Evolutionary conservation across 1,140 invertebrate species (phyloP), one percentile per base, ranked within the genome.

Genomic region (Nomia melanderi): DNA sequence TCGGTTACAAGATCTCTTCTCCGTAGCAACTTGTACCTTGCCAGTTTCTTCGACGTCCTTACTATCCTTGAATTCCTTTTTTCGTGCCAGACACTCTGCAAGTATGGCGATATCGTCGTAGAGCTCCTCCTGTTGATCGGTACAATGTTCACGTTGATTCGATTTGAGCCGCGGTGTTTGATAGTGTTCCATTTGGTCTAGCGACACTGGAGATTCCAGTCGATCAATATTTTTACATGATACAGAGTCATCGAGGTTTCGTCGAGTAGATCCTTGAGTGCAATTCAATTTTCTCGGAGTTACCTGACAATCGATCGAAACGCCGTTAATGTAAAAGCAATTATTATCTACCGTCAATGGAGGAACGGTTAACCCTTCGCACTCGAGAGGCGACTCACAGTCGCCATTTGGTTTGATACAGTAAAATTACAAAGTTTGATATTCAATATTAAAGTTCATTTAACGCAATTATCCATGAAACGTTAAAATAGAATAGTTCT

Each of bases 61-160:
- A 27, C 67, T 67, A 64, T 11, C 62, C 0, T 27, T 20, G 1
- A 66, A 31, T 29, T 90, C 81, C 7, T 84, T 84, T 63, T 81
- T 86, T 25, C 81, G 81, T 2, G 84, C 69, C 0, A 78, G 86
- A 41, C 88, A 90, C 0, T 87, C 82, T 9, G 63, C 78, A 1
- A 86, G 83, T 36, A 91, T 71, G 11, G 88, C 85, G 1, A 91
- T 83, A 41, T 91, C 90, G 64, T 90, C 89, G 47, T 91, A 91
- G 0, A 89, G 41, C 23, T 87, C 80, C 27, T 91, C 88, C 27
- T 77, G 53, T 47, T 41, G 54, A 25, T 69, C 41, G 29, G 20
- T 20, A 5, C 17, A 9, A 9, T 25, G 36, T 14, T 47, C 41
- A 7, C 27, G 36, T 31, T 56, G 53, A 33, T n/a, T 36, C 14